phyloP scores from a whole-genome alignment of 2,113 vertebrate species.

The Gobiocypris rarus region DNA sequence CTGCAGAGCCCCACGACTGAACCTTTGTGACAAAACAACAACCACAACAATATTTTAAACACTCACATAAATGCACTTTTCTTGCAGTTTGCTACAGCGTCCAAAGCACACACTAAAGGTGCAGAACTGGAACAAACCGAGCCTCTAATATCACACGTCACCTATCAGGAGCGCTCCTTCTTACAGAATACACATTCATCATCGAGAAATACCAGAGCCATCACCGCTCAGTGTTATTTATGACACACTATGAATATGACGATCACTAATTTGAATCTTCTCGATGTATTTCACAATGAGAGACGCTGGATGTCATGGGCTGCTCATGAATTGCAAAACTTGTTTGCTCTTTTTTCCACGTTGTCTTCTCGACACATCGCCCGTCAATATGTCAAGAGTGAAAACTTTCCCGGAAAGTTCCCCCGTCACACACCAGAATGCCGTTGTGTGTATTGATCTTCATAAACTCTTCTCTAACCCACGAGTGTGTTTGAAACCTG shows the following conservation, averaged over 20 bases:
- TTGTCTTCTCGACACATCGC: not conserved
- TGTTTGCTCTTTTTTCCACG: not conserved
- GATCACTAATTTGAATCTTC: not conserved
- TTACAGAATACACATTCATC: too few species aligned
- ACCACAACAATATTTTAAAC: not conserved
- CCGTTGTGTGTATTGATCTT: not conserved
- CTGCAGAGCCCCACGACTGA: not conserved
- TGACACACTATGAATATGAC: not conserved
- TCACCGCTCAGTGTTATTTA: not conserved
- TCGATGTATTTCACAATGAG: not conserved
- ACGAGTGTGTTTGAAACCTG: conserved; percentile 6
- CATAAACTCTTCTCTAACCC: not conserved
- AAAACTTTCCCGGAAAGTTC: conserved; percentile 11
- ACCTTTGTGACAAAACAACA: not conserved
- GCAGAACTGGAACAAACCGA: conserved; percentile 14
- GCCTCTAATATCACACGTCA: conserved; percentile 1
- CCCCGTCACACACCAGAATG: not conserved
- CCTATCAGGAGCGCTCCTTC: not conserved
- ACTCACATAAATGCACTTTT: not conserved
- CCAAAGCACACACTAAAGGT: too few species aligned
- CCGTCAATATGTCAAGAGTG: not conserved
- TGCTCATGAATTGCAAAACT: not conserved
- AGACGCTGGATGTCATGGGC: too few species aligned
- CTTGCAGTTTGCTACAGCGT: too few species aligned
- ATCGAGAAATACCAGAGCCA: too few species aligned